These are phyloP conservation scores for Doryteuthis pealeii DNA, from an alignment of 1,140 invertebrate species.

Conservation along the genomic window DNA sequence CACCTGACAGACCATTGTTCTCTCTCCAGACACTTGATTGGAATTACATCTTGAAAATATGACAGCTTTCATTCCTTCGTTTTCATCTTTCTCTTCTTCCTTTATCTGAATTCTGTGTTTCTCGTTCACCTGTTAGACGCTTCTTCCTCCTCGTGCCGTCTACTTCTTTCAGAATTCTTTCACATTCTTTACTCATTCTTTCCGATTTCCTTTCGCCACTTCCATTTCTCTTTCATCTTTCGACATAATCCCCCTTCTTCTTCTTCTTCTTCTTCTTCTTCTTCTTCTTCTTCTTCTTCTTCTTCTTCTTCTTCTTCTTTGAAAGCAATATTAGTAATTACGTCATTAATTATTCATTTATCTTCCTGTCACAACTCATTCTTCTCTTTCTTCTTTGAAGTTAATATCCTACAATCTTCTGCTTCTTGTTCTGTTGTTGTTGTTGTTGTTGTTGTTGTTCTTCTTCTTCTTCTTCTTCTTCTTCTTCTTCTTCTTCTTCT, in stretches of 20 bases:
- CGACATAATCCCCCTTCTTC: background rate
- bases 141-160: no score
- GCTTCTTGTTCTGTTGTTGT: no score
- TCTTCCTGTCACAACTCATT: background rate
- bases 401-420: background rate
- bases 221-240: background rate
- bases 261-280: conserved; percentile 11
- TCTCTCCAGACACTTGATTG: no score
- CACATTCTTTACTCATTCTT: background rate
- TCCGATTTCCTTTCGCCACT: background rate
- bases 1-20: no score
- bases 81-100: background rate
- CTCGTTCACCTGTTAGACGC: no score
- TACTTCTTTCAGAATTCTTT: no score
- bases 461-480: background rate
- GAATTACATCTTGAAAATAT: no score
- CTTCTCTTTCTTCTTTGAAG: background rate
- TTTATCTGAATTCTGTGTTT: no score
- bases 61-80: background rate
- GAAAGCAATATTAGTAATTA: conserved; percentile 1
- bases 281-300: conserved; percentile 13
- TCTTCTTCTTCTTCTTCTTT: conserved; percentile 7
- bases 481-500: background rate
- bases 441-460: background rate
- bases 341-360: background rate